A percentile compares a stretch with the other conserved stretches of the same genome.
Conservation (phyloP, 30 jellyfish, hydroid and myxozoan genomes). For the Sanderia malayensis region DNA sequence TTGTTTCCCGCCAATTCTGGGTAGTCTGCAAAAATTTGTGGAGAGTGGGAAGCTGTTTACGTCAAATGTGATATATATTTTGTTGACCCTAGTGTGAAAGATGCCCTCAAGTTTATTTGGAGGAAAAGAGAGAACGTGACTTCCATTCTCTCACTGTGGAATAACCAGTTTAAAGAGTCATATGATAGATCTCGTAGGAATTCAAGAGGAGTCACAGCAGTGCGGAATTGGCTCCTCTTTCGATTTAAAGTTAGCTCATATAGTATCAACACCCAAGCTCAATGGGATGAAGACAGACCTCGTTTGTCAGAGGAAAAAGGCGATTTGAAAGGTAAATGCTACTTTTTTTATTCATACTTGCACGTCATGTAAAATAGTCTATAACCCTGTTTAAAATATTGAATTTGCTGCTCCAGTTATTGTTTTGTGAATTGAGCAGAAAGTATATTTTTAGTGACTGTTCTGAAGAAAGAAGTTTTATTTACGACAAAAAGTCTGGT, state of each 20-base stretch:
- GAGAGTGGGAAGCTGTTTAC: constrained; percentile 22
- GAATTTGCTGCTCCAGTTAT: no score
- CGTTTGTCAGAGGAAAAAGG: neutral
- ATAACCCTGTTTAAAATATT: no score
- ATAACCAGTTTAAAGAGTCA: neutral
- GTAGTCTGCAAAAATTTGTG: constrained; percentile 6
- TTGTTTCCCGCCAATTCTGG: constrained; percentile 17
- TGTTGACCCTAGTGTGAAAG: constrained; percentile 15
- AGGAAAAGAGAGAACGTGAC: constrained; percentile 22
- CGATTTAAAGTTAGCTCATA: neutral
- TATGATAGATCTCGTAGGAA: neutral
- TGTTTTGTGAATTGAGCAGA: no score
- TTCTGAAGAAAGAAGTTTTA: no score
- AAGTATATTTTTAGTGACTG: no score
- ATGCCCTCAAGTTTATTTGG: constrained; percentile 26
- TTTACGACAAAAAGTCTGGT: no score
- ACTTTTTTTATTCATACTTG: no score
- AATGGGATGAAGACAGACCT: neutral
- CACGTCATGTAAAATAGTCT: no score
- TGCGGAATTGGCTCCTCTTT: constrained; percentile 2
- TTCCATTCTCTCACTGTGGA: constrained; percentile 5
- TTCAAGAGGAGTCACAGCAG: neutral
- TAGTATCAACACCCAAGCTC: constrained; percentile 4
- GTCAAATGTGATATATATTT: constrained; percentile 6
- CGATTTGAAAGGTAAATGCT: neutral